phyloP scores from a whole-genome alignment of 2,113 vertebrate genomes.

The Labeo catla region DNA sequence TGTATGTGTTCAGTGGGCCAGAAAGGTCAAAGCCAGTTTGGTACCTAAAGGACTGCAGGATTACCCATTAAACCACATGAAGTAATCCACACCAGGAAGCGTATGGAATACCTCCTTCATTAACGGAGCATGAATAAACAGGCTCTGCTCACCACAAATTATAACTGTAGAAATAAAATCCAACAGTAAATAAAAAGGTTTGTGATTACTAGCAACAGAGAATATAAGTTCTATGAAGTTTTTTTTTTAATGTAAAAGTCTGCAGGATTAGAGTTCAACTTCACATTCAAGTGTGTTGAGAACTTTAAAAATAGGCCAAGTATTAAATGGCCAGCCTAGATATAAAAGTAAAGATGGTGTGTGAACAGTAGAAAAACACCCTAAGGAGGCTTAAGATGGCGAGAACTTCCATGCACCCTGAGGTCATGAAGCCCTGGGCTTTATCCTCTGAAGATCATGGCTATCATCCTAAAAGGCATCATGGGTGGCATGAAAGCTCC shows the following conservation, averaged over 20 bases:
- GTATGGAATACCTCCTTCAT: neutral
- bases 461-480: neutral
- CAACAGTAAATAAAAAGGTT: neutral
- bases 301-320: neutral
- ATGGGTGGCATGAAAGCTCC: neutral
- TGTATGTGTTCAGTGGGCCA: constrained; percentile 31
- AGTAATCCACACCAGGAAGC: constrained; percentile 9
- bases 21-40: constrained; percentile 22
- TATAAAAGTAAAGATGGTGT: neutral
- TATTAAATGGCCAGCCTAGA: neutral
- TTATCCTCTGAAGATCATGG: constrained; percentile 21
- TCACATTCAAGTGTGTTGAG: neutral
- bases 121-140: constrained; percentile 7
- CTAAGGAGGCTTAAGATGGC: neutral
- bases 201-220: neutral
- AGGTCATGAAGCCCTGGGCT: constrained; percentile 8
- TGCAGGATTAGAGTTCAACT: neutral
- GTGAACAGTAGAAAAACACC: neutral
- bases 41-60: constrained; percentile 27
- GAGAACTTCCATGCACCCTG: neutral
- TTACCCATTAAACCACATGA: constrained; percentile 20
- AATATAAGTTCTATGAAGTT: neutral
- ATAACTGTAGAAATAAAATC: neutral
- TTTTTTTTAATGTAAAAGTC: neutral
- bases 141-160: neutral